Percentiles rank a stretch among this genome's conserved stretches.
Evolutionary conservation across 2,797 vertebrate species (phyloP).

Genomic region (Simalia tracyae): DNA sequence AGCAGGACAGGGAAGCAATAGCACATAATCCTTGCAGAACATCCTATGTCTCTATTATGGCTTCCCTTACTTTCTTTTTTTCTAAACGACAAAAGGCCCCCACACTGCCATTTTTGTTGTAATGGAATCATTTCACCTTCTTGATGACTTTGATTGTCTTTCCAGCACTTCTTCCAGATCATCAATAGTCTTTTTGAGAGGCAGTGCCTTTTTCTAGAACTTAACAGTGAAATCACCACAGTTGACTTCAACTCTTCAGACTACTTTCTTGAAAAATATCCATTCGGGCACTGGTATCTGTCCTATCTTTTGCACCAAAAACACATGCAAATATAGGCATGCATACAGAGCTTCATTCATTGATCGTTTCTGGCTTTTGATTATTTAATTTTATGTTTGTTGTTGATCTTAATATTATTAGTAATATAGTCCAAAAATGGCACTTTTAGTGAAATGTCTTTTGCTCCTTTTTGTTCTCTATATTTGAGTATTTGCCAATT

Average conservation of each 20-base stretch:
- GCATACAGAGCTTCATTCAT: not conserved
- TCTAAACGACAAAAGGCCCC: not conserved
- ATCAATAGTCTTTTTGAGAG: not conserved
- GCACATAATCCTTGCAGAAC: not conserved
- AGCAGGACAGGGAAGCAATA: not conserved
- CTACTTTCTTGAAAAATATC: not conserved
- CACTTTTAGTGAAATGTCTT: not conserved
- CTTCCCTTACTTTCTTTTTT: not conserved
- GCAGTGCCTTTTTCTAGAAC: not conserved
- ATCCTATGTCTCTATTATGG: not conserved
- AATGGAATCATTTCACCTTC: not conserved
- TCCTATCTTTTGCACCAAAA: not conserved
- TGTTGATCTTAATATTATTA: not conserved
- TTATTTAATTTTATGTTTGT: not conserved
- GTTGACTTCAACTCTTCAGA: not conserved
- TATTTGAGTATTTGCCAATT: not conserved
- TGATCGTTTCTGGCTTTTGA: not conserved
- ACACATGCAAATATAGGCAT: not conserved
- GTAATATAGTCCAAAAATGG: not conserved
- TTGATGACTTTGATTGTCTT: not conserved
- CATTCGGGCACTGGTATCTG: not conserved
- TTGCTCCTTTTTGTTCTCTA: not conserved
- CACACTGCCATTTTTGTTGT: not conserved
- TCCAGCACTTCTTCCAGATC: not conserved
- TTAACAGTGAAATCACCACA: not conserved